phyloP scores from a whole-genome alignment of 2,797 vertebrate genomes.

The Rhinoraja longicauda region DNA sequence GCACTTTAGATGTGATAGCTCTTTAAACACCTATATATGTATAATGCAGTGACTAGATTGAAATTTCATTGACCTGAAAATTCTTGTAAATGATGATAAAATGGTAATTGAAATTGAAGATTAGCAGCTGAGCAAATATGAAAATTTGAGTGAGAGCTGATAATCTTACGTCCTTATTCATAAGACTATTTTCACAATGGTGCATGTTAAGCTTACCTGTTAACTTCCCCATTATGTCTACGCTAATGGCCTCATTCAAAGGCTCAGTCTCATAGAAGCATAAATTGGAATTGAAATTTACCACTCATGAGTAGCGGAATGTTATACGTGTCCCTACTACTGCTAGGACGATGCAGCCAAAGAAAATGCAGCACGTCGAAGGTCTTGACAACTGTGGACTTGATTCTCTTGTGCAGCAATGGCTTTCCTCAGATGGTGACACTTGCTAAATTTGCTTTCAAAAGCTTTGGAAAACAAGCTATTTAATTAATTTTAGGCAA shows the following conservation, averaged over 20 bases:
- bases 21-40: background rate
- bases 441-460: background rate
- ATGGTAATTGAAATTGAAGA: background rate
- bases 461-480: background rate
- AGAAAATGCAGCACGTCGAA: background rate
- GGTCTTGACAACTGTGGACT: background rate
- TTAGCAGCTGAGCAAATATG: background rate
- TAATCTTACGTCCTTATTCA: background rate
- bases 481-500: background rate
- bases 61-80: background rate
- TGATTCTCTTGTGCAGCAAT: background rate
- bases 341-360: background rate
- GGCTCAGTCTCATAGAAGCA: no score
- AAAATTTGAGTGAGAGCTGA: background rate
- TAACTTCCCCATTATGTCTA: background rate
- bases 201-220: background rate
- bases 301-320: background rate
- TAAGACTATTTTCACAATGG: background rate
- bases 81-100: background rate
- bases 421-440: background rate
- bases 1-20: background rate
- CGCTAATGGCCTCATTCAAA: background rate
- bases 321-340: background rate
- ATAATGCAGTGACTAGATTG: background rate
- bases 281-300: background rate